These are phyloP conservation scores for Amblyjoppa proteus DNA, from an alignment of 2,888 invertebrate genomes.

Conservation along the genomic window DNA sequence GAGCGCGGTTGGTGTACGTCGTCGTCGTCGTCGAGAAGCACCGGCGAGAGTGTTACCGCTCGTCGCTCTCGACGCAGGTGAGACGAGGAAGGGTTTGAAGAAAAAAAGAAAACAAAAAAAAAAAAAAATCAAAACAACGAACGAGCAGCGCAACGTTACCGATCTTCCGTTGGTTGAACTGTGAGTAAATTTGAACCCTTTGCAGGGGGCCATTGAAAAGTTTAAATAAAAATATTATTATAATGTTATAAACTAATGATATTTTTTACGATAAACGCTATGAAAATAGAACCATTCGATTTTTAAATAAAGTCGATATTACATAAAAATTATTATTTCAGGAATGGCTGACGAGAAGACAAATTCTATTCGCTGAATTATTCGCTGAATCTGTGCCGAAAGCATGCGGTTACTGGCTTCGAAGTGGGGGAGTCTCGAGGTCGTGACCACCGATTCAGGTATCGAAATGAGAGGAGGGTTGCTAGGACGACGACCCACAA, in stretches of 20 bases:
- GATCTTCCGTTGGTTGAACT: background rate
- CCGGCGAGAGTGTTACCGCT: constrained; percentile 47
- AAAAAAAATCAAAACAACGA: background rate
- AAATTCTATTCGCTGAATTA: background rate
- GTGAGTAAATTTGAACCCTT: background rate
- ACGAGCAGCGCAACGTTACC: background rate
- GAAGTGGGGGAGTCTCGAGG: constrained; percentile 78
- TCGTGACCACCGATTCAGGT: constrained; percentile 71
- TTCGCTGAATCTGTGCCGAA: constrained; percentile 32
- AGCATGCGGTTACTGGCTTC: constrained; percentile 42
- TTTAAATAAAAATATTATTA: background rate
- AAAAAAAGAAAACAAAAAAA: constrained; percentile 8
- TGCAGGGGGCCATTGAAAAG: background rate
- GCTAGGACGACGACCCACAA: constrained; percentile 68
- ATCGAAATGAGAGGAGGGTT: constrained; percentile 65
- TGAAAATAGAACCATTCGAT: background rate
- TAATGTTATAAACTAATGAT: too few species aligned
- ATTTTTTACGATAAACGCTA: background rate
- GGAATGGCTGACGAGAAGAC: background rate
- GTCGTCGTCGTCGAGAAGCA: constrained; percentile 44
- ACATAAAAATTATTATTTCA: background rate
- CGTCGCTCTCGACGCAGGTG: constrained; percentile 43
- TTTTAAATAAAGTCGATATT: constrained; percentile 7
- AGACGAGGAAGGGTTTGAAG: constrained; percentile 36
- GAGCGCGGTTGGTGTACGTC: constrained; percentile 54